Conservation (phyloP, 2,888 invertebrate genomes). For the Chrysina gloriosa region DNA sequence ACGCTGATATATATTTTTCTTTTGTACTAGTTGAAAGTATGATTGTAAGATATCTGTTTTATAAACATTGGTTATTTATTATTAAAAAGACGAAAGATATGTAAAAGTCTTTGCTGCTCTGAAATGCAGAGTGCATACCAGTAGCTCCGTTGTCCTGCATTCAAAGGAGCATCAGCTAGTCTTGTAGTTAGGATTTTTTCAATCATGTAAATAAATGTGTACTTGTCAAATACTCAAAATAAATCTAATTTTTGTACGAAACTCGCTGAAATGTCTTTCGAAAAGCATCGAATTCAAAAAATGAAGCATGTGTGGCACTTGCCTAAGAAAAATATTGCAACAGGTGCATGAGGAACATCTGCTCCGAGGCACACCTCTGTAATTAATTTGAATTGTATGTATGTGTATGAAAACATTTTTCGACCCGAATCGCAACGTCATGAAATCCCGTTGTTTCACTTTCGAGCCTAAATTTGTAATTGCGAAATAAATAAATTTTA, state of each 20-base stretch:
- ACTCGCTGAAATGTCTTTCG: background rate
- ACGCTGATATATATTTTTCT: too few species aligned
- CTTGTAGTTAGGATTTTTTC: conserved; percentile 59
- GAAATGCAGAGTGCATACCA: conserved; percentile 42
- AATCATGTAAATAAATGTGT: conserved; percentile 48
- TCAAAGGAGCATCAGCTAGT: conserved; percentile 60
- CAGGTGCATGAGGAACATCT: conserved; percentile 12
- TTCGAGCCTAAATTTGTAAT: background rate
- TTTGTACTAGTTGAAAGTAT: conserved; percentile 55
- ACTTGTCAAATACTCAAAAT: conserved; percentile 47
- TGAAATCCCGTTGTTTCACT: background rate
- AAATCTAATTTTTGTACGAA: conserved; percentile 14
- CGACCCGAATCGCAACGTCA: background rate
- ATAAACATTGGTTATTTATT: conserved; percentile 51
- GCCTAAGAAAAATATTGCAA: background rate
- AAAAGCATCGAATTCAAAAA: background rate
- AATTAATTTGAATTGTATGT: background rate
- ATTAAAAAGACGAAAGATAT: conserved; percentile 7
- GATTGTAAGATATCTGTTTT: conserved; percentile 53
- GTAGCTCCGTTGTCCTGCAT: conserved; percentile 53
- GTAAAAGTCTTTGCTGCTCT: conserved; percentile 22
- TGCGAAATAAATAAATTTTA: conserved; percentile 6
- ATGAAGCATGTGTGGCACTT: background rate
- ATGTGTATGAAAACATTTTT: background rate
- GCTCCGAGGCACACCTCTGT: background rate